These are phyloP conservation scores for Apodemia zela DNA, from an alignment of 2,888 invertebrate species.

Conservation along the genomic window DNA sequence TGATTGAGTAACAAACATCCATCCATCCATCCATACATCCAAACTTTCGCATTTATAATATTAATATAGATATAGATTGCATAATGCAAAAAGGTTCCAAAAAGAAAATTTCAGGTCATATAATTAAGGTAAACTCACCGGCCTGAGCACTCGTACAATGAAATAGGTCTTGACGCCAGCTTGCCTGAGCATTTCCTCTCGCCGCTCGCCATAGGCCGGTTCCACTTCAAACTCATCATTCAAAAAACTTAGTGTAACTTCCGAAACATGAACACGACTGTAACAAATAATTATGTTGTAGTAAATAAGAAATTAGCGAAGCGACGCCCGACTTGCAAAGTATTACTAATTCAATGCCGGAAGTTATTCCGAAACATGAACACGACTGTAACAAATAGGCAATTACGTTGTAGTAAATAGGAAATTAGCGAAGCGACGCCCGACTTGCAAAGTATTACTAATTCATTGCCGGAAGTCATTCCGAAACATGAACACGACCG, in stretches of 20 bases:
- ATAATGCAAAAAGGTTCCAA: background rate
- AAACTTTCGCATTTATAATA: too few species aligned
- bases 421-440: too few species aligned
- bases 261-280: constrained; percentile 96
- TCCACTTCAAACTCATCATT: constrained; percentile 96
- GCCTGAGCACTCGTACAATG: constrained; percentile 91
- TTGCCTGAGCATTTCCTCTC: constrained; percentile 93
- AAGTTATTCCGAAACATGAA: constrained; percentile 96
- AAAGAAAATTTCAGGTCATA: background rate
- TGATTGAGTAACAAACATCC: too few species aligned
- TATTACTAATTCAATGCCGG: too few species aligned
- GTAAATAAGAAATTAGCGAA: too few species aligned
- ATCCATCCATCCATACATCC: too few species aligned
- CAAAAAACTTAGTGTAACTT: constrained; percentile 92
- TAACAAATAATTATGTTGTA: constrained; percentile 34
- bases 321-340: too few species aligned
- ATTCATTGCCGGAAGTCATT: too few species aligned
- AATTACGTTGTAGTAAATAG: too few species aligned
- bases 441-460: too few species aligned
- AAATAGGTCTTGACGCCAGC: constrained; percentile 96
- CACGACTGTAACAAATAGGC: constrained; percentile 84
- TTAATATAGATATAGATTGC: too few species aligned
- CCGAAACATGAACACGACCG: constrained; percentile 94
- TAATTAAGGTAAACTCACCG: constrained; percentile 72
- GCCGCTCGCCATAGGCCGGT: constrained; percentile 92